Evolutionary conservation across 2,888 invertebrate species (phyloP).

Genomic region (Polydrusus tereticollis): DNA sequence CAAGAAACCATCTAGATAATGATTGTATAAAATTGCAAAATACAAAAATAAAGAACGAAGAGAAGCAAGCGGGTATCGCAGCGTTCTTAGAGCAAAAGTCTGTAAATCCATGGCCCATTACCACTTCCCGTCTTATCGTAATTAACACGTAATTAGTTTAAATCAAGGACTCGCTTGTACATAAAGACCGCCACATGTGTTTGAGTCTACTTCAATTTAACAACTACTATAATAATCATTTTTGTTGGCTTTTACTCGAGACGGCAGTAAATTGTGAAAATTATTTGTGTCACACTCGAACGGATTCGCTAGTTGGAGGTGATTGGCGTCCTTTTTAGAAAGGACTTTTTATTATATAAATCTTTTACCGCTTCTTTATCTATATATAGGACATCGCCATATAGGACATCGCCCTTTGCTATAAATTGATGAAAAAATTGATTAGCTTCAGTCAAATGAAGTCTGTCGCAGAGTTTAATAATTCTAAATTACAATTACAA

Average conservation of each 20-base stretch:
- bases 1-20: neutral
- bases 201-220: constrained; percentile 25
- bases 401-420: too few relatives aligned
- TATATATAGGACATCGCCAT: too few relatives aligned
- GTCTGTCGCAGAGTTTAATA: too few relatives aligned
- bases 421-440: too few relatives aligned
- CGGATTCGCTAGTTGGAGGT: too few relatives aligned
- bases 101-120: constrained; percentile 57
- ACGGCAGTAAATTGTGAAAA: constrained; percentile 2
- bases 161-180: constrained; percentile 55
- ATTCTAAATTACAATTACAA: too few relatives aligned
- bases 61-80: constrained; percentile 15
- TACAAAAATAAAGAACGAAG: constrained; percentile 7
- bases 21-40: constrained; percentile 17
- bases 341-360: too few relatives aligned
- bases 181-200: constrained; percentile 39
- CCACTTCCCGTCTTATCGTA: constrained; percentile 61
- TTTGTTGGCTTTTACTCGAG: neutral
- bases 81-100: constrained; percentile 34
- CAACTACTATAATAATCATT: constrained; percentile 23
- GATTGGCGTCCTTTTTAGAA: too few relatives aligned
- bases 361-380: too few relatives aligned
- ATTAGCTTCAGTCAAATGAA: too few relatives aligned
- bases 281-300: neutral
- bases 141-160: constrained; percentile 63